Conservation (phyloP, 2,797 vertebrate genomes). For the Gymnoscopelus braueri region DNA sequence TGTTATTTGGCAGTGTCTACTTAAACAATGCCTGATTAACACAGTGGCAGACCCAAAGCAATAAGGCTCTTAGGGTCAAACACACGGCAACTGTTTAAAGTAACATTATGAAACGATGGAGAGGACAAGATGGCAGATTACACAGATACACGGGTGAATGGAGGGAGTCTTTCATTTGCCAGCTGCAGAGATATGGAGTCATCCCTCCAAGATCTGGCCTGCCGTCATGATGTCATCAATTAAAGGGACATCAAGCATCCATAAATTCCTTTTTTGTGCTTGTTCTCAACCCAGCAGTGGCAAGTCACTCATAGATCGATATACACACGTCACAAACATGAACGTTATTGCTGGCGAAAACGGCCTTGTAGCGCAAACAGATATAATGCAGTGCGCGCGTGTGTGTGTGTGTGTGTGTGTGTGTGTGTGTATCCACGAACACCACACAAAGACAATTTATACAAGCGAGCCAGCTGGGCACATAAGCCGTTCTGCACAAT, state of each 20-base stretch:
- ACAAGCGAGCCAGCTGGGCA: conserved; percentile 80
- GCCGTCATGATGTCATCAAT: conserved; percentile 72
- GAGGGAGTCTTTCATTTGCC: conserved; percentile 32
- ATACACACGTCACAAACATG: conserved; percentile 28
- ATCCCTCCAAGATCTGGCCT: conserved; percentile 54
- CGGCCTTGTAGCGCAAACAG: conserved; percentile 33
- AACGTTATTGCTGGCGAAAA: conserved; percentile 37
- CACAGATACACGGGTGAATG: conserved; percentile 23
- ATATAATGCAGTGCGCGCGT: conserved; percentile 9
- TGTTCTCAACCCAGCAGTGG: conserved; percentile 35
- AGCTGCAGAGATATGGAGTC: conserved; percentile 66
- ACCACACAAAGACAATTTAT: conserved; percentile 79
- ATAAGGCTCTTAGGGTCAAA: too few relatives aligned
- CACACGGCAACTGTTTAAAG: too few relatives aligned
- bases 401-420: background rate
- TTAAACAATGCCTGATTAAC: conserved; percentile 42
- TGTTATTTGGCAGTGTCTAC: background rate
- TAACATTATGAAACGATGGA: background rate
- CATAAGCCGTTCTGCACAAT: conserved; percentile 82
- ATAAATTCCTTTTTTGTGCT: conserved; percentile 40
- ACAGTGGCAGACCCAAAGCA: conserved; percentile 2
- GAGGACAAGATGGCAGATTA: conserved; percentile 21
- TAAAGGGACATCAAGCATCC: conserved; percentile 72
- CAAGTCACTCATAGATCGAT: conserved; percentile 8
- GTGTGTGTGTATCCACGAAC: conserved; percentile 39